Base-by-base conservation (phyloP, 2,888 invertebrate species). In the Drosophila flavopinicola region DNA sequence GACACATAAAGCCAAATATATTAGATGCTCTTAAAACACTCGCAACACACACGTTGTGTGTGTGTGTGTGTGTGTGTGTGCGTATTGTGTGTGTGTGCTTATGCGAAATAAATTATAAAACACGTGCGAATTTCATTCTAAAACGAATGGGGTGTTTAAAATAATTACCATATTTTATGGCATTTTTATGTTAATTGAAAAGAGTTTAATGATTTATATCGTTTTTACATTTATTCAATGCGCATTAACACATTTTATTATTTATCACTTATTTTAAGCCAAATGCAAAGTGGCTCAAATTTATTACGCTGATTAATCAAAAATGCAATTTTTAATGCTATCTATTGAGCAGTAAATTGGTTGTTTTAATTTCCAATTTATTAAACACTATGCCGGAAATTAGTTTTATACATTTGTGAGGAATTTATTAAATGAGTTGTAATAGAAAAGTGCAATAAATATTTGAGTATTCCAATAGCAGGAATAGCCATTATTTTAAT, bases 141-240 rank as follows among this genome's bases (percentile, higher is more conserved):
- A 52, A 47, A 66, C 33, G 48, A 39, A 44, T 30, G 51, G 0
- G 29, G 29, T 53, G 48, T 45, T 57, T 29, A 17, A 57, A 57
- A 42, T 58, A 70, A 66, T 71, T 58, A 58, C n/a, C 58, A 51
- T 64, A 71, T 58, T 58, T 64, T 48, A 71, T 58, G 32, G 32
- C 27, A 35, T 9, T 53, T 56, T 48, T 25, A 57, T 63, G 63
- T 30, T 70, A 70, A 71, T 47, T 45, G 48, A 53, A 45, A 41
- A 20, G 44, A 33, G 35, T 44, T 41, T 53, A 45, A 24, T 57
- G 45, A 66, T 61, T 70, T 66, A 70, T 70, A 33, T 38, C 27
- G 9, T 47, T 33, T 49, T 37, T 42, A 53, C 11, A 24, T 44
- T 44, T 48, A 48, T 42, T 49, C 24, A 25, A 17, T 35, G 37